A percentile compares a stretch with the other conserved stretches of the same genome.
Conservation (phyloP, 1,140 invertebrate species). For the Atta texana region DNA sequence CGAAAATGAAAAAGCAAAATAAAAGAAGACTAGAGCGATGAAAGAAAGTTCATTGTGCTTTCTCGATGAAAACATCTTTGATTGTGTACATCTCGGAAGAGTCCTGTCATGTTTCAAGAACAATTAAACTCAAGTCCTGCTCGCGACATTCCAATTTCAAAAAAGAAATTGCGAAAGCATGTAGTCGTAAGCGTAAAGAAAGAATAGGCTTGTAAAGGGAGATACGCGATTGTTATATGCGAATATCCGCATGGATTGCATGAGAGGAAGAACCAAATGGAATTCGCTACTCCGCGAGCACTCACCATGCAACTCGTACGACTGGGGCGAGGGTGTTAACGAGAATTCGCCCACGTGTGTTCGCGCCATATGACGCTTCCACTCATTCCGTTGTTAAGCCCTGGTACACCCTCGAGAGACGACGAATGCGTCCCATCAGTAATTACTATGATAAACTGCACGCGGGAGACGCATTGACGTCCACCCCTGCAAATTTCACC, state of each 20-base stretch:
- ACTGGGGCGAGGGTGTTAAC: constrained; percentile 78
- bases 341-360: constrained; percentile 78
- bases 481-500: constrained; percentile 62
- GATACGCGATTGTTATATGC: not conserved
- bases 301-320: constrained; percentile 77
- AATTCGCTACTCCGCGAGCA: constrained; percentile 71
- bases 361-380: constrained; percentile 81
- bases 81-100: constrained; percentile 26
- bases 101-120: constrained; percentile 64
- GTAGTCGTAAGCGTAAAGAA: constrained; percentile 43
- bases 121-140: constrained; percentile 69
- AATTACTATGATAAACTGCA: constrained; percentile 82
- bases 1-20: not conserved
- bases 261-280: constrained; percentile 42
- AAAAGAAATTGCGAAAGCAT: constrained; percentile 74
- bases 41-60: constrained; percentile 46
- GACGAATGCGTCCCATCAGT: constrained; percentile 73
- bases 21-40: not conserved
- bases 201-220: not conserved
- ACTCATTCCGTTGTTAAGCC: constrained; percentile 73
- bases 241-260: constrained; percentile 6
- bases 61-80: constrained; percentile 25
- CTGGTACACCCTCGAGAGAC: constrained; percentile 71
- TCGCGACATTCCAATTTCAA: constrained; percentile 77
- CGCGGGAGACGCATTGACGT: constrained; percentile 64